Conservation (phyloP, 2,797 vertebrate species). For the Margarornis squamiger region DNA sequence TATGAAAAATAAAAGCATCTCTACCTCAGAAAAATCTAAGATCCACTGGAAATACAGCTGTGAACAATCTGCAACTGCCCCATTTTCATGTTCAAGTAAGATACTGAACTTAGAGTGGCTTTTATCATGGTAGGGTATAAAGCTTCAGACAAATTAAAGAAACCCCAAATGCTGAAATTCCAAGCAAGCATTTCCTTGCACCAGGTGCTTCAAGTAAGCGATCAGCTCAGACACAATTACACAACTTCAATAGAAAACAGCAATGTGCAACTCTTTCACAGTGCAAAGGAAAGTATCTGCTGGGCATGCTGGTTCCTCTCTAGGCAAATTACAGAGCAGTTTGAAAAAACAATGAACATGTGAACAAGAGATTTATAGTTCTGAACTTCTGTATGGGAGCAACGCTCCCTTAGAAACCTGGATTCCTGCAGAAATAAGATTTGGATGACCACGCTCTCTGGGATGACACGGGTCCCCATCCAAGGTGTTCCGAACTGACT, state of each 20-base stretch:
- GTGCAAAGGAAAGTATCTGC: background rate
- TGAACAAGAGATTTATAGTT: background rate
- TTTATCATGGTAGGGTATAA: background rate
- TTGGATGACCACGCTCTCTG: rapidly evolving
- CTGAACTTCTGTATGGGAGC: rapidly evolving
- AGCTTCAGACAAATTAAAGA: background rate
- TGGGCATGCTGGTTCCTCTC: background rate
- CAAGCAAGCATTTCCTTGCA: background rate
- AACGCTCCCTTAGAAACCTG: rapidly evolving
- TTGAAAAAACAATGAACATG: rapidly evolving
- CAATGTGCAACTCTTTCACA: background rate
- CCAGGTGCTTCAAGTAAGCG: rapidly evolving
- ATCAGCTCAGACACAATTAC: background rate
- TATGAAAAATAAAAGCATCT: background rate
- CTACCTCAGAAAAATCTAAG: background rate
- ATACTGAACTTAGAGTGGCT: rapidly evolving
- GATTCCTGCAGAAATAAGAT: background rate
- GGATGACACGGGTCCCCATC: background rate
- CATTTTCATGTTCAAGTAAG: background rate
- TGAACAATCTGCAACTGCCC: background rate
- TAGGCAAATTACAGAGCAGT: background rate
- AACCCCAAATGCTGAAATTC: background rate
- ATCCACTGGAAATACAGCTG: background rate
- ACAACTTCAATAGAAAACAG: rapidly evolving
- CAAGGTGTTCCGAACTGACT: background rate